These are phyloP conservation scores for Heteromormyrus szaboi DNA, from an alignment of 2,797 vertebrate species.

Conservation along the genomic window DNA sequence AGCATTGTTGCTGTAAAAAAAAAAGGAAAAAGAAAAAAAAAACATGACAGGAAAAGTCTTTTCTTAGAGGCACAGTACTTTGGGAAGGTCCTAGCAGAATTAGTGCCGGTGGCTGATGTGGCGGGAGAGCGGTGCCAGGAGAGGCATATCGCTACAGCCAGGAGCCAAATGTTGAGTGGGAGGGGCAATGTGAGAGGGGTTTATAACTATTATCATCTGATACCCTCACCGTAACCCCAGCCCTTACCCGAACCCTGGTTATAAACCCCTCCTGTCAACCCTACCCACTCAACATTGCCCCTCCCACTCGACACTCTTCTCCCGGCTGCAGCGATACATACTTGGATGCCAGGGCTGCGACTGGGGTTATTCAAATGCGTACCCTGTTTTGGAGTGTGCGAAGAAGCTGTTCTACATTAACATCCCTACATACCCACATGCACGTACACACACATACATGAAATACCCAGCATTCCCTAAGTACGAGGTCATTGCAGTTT, in stretches of 20 bases:
- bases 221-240: not conserved
- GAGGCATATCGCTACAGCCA: not conserved
- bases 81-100: slow-evolving; percentile 27
- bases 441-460: slow-evolving; percentile 31
- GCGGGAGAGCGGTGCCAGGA: not conserved
- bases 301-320: not conserved
- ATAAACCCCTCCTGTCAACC: not conserved
- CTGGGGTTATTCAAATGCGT: not conserved
- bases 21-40: slow-evolving; percentile 22
- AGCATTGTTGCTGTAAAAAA: slow-evolving; percentile 50
- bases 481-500: slow-evolving; percentile 53
- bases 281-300: not conserved
- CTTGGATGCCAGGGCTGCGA: not conserved
- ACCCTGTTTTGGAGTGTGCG: slow-evolving; percentile 20
- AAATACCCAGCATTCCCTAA: slow-evolving; percentile 43
- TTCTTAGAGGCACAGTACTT: slow-evolving; percentile 37
- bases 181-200: not conserved
- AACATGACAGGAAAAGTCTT: not conserved
- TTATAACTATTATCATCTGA: not conserved
- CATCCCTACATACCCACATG: slow-evolving; percentile 20
- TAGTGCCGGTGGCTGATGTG: not conserved
- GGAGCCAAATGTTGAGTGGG: not conserved
- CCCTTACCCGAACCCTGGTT: not conserved
- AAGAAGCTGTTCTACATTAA: slow-evolving; percentile 31
- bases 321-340: not conserved